Conservation (phyloP, 2,113 vertebrate species). For the Pygathrix nemaeus region DNA sequence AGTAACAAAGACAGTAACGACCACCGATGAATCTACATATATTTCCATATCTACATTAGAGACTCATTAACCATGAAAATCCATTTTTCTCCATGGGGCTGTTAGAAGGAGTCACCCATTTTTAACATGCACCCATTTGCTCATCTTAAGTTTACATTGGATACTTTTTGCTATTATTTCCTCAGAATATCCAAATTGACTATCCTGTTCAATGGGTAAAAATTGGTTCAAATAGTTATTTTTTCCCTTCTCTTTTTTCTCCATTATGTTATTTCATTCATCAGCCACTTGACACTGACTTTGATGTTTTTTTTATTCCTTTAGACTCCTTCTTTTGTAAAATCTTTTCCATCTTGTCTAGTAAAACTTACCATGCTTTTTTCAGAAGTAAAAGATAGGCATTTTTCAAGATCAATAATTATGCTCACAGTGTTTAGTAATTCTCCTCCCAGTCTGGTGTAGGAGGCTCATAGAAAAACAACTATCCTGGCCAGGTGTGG, state of each 20-base stretch:
- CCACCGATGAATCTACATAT: neutral
- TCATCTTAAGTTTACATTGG: neutral
- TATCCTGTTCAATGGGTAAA: neutral
- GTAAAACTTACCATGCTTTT: neutral
- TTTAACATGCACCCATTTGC: neutral
- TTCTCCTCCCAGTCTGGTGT: neutral
- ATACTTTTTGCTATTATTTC: neutral
- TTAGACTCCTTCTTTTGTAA: neutral
- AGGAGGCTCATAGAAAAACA: neutral
- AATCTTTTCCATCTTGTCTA: neutral
- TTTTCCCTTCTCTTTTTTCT: neutral
- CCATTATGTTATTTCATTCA: neutral
- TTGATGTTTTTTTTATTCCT: neutral
- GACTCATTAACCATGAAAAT: neutral
- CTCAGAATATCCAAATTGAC: neutral
- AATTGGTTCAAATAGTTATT: neutral
- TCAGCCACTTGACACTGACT: neutral
- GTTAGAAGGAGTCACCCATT: neutral
- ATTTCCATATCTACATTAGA: neutral
- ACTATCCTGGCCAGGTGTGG: no score
- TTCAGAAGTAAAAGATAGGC: neutral
- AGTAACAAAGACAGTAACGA: neutral
- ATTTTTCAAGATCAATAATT: neutral
- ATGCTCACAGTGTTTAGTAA: neutral
- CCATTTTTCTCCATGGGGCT: neutral